Base-by-base conservation (phyloP, 2,888 invertebrate species). In the Harpalus rubripes region DNA sequence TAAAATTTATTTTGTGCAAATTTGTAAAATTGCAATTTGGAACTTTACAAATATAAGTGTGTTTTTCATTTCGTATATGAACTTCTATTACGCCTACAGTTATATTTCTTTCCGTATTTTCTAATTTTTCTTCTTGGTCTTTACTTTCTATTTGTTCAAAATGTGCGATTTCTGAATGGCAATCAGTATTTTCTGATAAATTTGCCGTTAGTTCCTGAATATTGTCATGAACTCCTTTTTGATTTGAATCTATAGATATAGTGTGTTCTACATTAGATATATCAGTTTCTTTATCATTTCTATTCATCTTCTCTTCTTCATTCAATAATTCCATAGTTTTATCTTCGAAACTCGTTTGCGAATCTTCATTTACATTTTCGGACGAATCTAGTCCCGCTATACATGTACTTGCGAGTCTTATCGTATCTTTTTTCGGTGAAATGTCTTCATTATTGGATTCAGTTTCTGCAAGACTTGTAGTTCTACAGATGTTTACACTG, bases 151-250 rank as follows among this genome's bases (percentile, higher is more conserved):
- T 22, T 3, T 22, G 22, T 3, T 22, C 22, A 3, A 22, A 22
- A 22, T 2, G 22, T 32, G 8, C 1, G 8, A 7, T n/a, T n/a
- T n/a, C 39, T 8, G 16, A 18, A 8, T 3, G 8, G 15, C 2
- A 1, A 8, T 44, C 10, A 6, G 7, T 3, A 58, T n/a, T 58
- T 58, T 56, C 52, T 1, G 52, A 88, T 86, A 65, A 88, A 88
- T 86, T 90, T 5, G 91, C 91, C 0, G 90, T 90, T 0, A 91
- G 88, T 78, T 90, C 88, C 61, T 91, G 90, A 63, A 91, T 91
- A n/a, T n/a, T n/a, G n/a, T n/a, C n/a, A n/a, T n/a, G n/a, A n/a
- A n/a, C n/a, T n/a, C n/a, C n/a, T 82, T 86, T 86, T 44, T 84
- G 79, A 52, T 79, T 84, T 44, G 76, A 83, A 56, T 74, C 84